Evolutionary conservation across 2,888 invertebrate genomes (phyloP).

Genomic region (Ophion ventricosus): DNA sequence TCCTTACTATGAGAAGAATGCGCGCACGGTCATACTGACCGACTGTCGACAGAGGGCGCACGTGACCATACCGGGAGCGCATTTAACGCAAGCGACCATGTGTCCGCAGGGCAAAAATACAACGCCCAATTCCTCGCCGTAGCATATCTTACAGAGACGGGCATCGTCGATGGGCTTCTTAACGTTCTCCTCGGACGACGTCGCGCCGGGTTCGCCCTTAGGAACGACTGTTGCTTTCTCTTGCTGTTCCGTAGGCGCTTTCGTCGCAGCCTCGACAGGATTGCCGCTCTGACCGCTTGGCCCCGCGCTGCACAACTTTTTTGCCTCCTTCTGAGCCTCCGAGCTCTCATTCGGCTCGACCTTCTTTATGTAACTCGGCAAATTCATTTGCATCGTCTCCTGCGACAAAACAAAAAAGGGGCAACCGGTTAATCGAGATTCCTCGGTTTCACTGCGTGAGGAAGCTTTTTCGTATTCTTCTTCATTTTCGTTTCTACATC

Average conservation of each 20-base stretch:
- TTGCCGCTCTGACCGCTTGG: slow-evolving; percentile 62
- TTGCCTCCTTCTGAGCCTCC: slow-evolving; percentile 56
- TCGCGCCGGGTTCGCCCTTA: neutral
- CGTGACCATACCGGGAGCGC: slow-evolving; percentile 92
- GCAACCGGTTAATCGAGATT: neutral
- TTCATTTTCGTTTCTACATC: neutral
- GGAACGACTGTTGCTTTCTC: neutral
- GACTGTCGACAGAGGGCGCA: slow-evolving; percentile 95
- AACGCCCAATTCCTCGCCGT: slow-evolving; percentile 93
- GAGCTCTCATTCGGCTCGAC: slow-evolving; percentile 70
- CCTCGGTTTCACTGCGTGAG: neutral
- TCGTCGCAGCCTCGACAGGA: slow-evolving; percentile 45
- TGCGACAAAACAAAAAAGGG: slow-evolving; percentile 58
- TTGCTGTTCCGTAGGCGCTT: slow-evolving; percentile 28
- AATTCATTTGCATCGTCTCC: slow-evolving; percentile 79
- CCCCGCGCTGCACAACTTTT: slow-evolving; percentile 62
- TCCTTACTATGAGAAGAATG: slow-evolving; percentile 84
- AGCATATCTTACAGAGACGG: slow-evolving; percentile 96
- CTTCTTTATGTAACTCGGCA: slow-evolving; percentile 79
- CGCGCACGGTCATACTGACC: slow-evolving; percentile 88
- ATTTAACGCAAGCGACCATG: slow-evolving; percentile 95
- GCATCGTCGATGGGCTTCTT: slow-evolving; percentile 81
- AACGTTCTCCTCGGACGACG: neutral
- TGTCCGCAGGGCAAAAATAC: slow-evolving; percentile 98
- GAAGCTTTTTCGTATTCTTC: neutral